Evolutionary conservation across 1,140 invertebrate genomes (phyloP), one percentile per base, ranked within the genome.

Genomic region (Nasonia giraulti): DNA sequence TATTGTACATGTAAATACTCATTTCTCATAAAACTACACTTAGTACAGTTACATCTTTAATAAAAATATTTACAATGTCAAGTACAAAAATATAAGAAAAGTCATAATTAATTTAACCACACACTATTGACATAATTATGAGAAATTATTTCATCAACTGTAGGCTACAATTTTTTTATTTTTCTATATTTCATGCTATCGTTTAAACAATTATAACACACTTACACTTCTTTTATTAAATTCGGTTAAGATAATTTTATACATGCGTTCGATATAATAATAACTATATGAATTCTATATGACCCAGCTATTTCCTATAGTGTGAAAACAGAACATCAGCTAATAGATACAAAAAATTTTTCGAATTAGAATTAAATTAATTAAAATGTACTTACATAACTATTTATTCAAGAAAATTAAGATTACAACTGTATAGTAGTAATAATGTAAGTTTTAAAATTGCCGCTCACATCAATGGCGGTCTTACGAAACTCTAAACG

Each of bases 1-100:
- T 79, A 71, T 73, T 80, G 14, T 84, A 80, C 11, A 78, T 84
- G 47, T 80, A 66, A 80, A 85, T 80, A 85, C 69, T 85, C 62
- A 80, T 76, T 68, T 85, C 11, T 44, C 10, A 75, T 27, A 66
- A 69, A 77, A 79, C 2, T 80, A n/a, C 23, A 55, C 37, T 74
- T 66, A 74, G n/a, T 80, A 80, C 77, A 80, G n/a, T 80, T 71
- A 40, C 3, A 80, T 62, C 31, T 73, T 79, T 84, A 62, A 84
- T 84, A 80, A 84, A 78, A 69, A 79, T 74, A 37, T 84, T 80
- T 80, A 80, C 68, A 80, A 71, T 78, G 68, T 37, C 50, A 73
- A 44, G 73, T 75, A 75, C 27, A 75, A 71, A 31, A 71, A 27
- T 33, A 20, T 20, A 10, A 69, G 7, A 69, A 27, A 27, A 69